These are phyloP conservation scores for Falco columbarius DNA, from an alignment of 2,797 vertebrate genomes.

Conservation along the genomic window DNA sequence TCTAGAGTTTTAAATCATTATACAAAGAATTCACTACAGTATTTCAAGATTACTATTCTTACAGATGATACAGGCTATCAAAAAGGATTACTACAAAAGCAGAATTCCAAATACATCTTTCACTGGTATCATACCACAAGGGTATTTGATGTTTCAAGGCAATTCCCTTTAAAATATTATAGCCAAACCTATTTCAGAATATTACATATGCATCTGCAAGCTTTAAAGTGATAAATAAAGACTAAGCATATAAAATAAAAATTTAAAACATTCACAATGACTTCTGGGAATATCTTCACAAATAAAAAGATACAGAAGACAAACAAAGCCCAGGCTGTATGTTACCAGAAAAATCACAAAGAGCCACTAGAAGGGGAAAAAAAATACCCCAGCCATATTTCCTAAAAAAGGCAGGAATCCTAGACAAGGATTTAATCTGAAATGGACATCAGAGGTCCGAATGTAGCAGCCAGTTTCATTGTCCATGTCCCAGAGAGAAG, in stretches of 20 bases:
- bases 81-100: not conserved
- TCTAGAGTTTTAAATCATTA: not conserved
- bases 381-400: not conserved
- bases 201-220: not conserved
- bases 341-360: not conserved
- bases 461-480: not conserved
- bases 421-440: conserved; percentile 7
- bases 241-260: not conserved
- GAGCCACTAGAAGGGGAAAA: not conserved
- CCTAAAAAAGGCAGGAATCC: not conserved
- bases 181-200: not conserved
- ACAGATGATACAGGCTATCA: not conserved
- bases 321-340: not conserved
- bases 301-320: not conserved
- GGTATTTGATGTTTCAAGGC: not conserved
- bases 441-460: not conserved
- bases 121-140: not conserved
- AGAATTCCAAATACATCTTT: not conserved
- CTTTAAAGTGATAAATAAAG: not conserved
- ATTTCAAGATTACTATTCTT: not conserved
- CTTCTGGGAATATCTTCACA: not conserved
- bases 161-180: not conserved
- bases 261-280: not conserved
- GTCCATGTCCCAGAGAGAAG: not conserved
- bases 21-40: not conserved